phyloP scores from a whole-genome alignment of 2,113 vertebrate genomes.

The Siphamia tubifer region DNA sequence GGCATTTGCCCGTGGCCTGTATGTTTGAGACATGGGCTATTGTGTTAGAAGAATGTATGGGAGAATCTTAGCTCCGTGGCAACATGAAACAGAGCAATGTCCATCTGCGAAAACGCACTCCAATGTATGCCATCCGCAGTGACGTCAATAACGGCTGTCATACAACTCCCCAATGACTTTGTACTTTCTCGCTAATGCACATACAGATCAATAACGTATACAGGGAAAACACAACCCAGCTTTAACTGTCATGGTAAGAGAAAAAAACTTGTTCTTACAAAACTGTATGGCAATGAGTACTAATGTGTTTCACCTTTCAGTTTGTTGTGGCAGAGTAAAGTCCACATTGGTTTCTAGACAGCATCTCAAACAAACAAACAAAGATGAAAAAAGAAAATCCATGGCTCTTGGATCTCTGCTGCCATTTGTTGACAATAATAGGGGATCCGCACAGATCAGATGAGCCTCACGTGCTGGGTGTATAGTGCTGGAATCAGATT shows the following conservation, averaged over 20 bases:
- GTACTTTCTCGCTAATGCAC: background rate
- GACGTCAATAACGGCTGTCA: background rate
- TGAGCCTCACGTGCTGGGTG: conserved; percentile 25
- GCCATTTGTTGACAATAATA: background rate
- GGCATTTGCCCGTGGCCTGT: no score
- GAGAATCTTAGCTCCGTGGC: background rate
- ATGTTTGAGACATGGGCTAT: no score
- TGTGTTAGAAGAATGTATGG: no score
- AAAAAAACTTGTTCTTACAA: no score
- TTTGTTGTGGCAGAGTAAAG: conserved; percentile 6
- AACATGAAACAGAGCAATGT: background rate
- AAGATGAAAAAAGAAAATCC: conserved; percentile 25
- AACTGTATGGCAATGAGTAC: no score
- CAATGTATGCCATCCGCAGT: background rate
- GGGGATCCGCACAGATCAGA: conserved; percentile 17
- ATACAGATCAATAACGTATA: background rate
- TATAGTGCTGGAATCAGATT: conserved; percentile 9
- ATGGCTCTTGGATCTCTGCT: background rate
- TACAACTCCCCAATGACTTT: background rate
- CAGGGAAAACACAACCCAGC: background rate
- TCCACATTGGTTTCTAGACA: conserved; percentile 22
- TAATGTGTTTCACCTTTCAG: conserved; percentile 1
- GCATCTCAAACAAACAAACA: conserved; percentile 8
- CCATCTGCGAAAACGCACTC: background rate
- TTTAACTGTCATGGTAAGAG: background rate